Evolutionary conservation across 2,888 invertebrate species (phyloP), one percentile per base, ranked within the genome.

Genomic region (Trichopoda pennipes): DNA sequence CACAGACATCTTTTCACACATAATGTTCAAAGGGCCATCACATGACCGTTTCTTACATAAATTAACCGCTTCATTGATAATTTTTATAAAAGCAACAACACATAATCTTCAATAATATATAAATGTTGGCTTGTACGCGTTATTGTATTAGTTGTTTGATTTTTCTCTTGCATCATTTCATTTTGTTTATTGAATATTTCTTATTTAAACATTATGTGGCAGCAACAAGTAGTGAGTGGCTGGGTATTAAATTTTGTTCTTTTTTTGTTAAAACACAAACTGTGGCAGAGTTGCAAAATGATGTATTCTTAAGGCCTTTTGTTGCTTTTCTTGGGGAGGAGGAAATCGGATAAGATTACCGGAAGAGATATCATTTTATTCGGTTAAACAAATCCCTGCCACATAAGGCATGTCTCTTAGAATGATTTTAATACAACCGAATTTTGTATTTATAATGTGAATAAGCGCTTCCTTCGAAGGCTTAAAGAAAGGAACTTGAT

Each of bases 21-120:
- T 60, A 49, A 35, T 72, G 23, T 61, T 42, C 64, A 19, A 58
- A 28, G 69, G 69, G 49, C 76, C 80, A 61, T 53, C 58, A 68
- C 66, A 68, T 82, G 82, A 82, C 78, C 76, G 68, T 66, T 73
- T 69, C 77, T 58, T 60, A 81, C 79, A 85, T 85, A 85, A 85
- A 85, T 85, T 85, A 83, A 81, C 63, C 73, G 73, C 80, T 81
- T 81, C 77, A 73, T 66, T 83, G 84, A 85, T 85, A 85, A 81
- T 76, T 35, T 79, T 72, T 44, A 79, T 44, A 47, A 55, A 73
- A 16, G 14, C 47, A 58, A 64, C 47, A 64, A 64, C 47, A 64
- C 47, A 70, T 73, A 42, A 60, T 75, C 63, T 82, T 75, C 44
- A 56, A 28, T 28, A 28, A 28, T 28, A 7, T 28, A 28, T 28